Evolutionary conservation across 2,888 invertebrate species (phyloP).

Genomic region (Ditylenchus weischeri): DNA sequence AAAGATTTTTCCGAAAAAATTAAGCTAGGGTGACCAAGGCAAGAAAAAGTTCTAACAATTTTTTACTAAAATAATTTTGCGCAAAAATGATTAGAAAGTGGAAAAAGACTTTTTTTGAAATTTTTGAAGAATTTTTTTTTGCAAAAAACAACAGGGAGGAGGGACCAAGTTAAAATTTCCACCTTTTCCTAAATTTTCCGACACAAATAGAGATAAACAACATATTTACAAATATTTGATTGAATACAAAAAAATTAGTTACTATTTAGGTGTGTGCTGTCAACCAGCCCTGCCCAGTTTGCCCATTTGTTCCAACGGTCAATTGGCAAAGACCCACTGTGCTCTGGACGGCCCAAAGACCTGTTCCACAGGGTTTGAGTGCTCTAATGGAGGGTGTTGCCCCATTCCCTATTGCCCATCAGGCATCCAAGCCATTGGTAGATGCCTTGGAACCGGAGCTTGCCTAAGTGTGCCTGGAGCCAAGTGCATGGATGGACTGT

Average conservation of each 20-base stretch:
- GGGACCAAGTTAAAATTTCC: too few species aligned
- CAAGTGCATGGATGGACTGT: constrained; percentile 33
- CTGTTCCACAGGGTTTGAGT: constrained; percentile 52
- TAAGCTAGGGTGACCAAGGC: too few species aligned
- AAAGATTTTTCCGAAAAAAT: too few species aligned
- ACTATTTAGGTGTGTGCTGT: constrained; percentile 47
- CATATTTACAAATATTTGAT: too few species aligned
- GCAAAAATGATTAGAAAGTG: too few species aligned
- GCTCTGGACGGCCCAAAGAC: constrained; percentile 25
- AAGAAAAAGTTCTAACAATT: too few species aligned
- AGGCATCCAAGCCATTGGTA: constrained; percentile 41
- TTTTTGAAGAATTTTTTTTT: too few species aligned
- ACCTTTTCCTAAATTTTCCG: too few species aligned
- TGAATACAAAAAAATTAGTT: constrained; percentile 21
- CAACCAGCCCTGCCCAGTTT: constrained; percentile 33
- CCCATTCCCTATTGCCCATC: constrained; percentile 51
- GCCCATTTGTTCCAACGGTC: constrained; percentile 48
- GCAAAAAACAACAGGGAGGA: too few species aligned
- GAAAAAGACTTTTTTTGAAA: too few species aligned
- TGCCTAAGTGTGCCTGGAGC: constrained; percentile 19
- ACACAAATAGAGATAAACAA: too few species aligned
- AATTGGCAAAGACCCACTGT: constrained; percentile 32
- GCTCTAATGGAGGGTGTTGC: constrained; percentile 56
- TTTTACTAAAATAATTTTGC: too few species aligned
- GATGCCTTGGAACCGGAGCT: constrained; percentile 22